Evolutionary conservation across 2,797 vertebrate genomes (phyloP).

Genomic region (Tragelaphus eurycerus): DNA sequence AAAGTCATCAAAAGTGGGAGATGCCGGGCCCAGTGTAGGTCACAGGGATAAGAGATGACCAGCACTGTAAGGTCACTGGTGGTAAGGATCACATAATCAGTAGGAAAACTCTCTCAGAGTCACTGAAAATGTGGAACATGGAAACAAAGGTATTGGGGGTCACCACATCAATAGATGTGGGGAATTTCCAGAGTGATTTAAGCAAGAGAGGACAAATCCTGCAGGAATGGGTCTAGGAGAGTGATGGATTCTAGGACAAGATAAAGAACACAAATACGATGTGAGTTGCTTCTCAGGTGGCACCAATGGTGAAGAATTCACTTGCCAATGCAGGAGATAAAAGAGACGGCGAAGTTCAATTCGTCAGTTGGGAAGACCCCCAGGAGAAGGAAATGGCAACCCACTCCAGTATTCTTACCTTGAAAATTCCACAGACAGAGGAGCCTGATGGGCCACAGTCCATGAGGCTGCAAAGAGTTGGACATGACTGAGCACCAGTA

Average conservation of each 20-base stretch:
- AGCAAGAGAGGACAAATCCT: background rate
- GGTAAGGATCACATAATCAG: background rate
- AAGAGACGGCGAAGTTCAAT: rapidly evolving
- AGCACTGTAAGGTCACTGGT: background rate
- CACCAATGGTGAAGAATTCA: too few relatives aligned
- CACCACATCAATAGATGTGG: background rate
- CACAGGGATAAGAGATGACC: background rate
- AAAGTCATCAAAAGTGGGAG: too few relatives aligned
- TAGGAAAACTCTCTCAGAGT: background rate
- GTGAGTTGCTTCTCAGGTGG: background rate
- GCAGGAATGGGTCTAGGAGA: background rate
- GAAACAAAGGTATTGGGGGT: background rate
- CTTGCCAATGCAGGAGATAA: too few relatives aligned
- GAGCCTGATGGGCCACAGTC: too few relatives aligned
- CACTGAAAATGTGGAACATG: background rate
- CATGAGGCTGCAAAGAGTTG: too few relatives aligned
- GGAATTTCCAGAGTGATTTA: background rate
- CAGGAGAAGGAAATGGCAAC: too few relatives aligned
- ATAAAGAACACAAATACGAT: background rate
- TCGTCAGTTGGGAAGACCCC: rapidly evolving
- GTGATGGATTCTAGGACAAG: background rate
- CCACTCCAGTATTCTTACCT: too few relatives aligned
- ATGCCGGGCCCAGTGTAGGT: background rate
- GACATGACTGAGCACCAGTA: too few relatives aligned
- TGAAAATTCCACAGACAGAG: too few relatives aligned